Percentiles rank a stretch among this genome's conserved stretches.
These are phyloP conservation scores for Proctacanthus coquilletti DNA, from an alignment of 1,140 invertebrate genomes.

Conservation along the genomic window DNA sequence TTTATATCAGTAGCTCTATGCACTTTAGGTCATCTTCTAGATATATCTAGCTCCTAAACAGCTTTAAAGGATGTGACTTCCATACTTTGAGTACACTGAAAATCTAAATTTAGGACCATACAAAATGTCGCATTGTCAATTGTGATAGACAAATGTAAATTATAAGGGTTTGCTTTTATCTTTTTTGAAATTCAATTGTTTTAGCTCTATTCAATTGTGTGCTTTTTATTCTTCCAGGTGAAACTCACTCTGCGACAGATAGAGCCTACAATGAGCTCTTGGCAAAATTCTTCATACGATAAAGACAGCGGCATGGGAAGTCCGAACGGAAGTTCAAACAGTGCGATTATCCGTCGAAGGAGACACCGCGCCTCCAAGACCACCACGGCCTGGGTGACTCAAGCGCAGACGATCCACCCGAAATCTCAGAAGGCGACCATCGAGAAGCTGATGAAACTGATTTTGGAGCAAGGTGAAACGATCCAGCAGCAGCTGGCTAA, in stretches of 20 bases:
- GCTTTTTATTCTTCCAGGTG: constrained; percentile 5
- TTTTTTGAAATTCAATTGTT: background rate
- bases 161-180: too few species aligned
- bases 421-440: constrained; percentile 24
- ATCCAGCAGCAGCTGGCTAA: constrained; percentile 55
- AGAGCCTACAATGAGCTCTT: constrained; percentile 1
- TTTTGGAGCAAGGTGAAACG: constrained; percentile 66
- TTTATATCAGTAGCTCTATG: too few species aligned
- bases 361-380: constrained; percentile 12
- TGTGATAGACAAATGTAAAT: too few species aligned
- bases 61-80: too few species aligned
- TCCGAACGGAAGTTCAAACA: constrained; percentile 22
- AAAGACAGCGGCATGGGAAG: constrained; percentile 28
- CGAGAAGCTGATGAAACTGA: constrained; percentile 55
- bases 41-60: too few species aligned
- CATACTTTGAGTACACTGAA: too few species aligned
- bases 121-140: constrained; percentile 4
- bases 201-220: background rate
- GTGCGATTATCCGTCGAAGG: constrained; percentile 19
- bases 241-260: constrained; percentile 5
- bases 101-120: too few species aligned
- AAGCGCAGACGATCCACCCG: constrained; percentile 14
- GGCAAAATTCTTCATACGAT: constrained; percentile 12
- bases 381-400: constrained; percentile 8
- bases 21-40: too few species aligned